Percentiles rank a stretch among this genome's conserved stretches.
Evolutionary conservation across 2,888 invertebrate species (phyloP).

Genomic region (Cancer borealis): DNA sequence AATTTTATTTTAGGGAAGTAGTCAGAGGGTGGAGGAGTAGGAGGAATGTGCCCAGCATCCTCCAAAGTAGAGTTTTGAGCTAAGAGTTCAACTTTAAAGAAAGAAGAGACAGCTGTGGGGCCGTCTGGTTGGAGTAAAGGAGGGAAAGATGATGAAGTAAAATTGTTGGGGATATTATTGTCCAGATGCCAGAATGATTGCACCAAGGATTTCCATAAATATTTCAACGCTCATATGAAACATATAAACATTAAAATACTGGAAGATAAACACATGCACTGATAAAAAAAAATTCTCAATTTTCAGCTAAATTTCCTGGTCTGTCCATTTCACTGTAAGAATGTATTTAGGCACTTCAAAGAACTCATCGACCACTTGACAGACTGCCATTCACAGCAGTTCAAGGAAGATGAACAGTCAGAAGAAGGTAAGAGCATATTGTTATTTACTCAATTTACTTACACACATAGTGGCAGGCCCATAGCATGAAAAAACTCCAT

Average conservation of each 20-base stretch:
- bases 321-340: conserved; percentile 68
- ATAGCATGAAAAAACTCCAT: too few species aligned
- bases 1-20: too few species aligned
- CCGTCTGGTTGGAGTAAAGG: too few species aligned
- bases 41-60: too few species aligned
- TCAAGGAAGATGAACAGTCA: neutral
- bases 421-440: conserved; percentile 53
- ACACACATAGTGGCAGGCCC: neutral
- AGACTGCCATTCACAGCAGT: neutral
- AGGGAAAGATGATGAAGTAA: too few species aligned
- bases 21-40: too few species aligned
- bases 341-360: conserved; percentile 45
- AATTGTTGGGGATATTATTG: too few species aligned
- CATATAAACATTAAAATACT: neutral
- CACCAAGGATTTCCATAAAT: neutral
- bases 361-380: conserved; percentile 57
- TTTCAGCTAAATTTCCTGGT: conserved; percentile 66
- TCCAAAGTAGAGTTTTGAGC: too few species aligned
- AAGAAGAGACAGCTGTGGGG: too few species aligned
- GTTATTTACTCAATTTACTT: neutral
- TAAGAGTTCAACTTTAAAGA: too few species aligned
- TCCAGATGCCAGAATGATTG: neutral
- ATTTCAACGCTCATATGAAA: neutral
- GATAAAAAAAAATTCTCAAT: neutral
- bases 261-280: neutral